Base-by-base conservation (phyloP, 2,888 invertebrate species). In the Cataglyphis altisquamis region DNA sequence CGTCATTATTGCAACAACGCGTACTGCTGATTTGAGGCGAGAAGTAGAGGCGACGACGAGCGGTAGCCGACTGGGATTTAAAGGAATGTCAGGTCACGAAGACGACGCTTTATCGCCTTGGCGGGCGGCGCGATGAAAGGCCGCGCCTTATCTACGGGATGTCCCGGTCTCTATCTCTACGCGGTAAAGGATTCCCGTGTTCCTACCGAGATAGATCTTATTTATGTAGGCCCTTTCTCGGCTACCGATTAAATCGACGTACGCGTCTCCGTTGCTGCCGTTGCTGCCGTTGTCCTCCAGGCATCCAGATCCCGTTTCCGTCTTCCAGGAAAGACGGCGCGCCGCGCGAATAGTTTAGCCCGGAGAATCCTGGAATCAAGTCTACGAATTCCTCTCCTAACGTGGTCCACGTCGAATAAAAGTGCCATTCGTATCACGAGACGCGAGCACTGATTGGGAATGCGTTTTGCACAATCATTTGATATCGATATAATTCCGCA, bases 171-270 rank as follows among this genome's bases (percentile, higher is more conserved):
- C 92, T 94, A 93, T 93, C 93, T 93, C 93, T 92, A 89, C 89
- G 89, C 90, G 92, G 91, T 93, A 94, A 94, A 94, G 94, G 94
- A 94, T 95, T 94, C 94, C 90, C 94, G 92, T 94, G 94, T 94
- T 94, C 88, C 91, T 87, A 90, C 87, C 90, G 84, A 92, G 92
- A 93, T 93, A 93, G 93, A 94, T 94, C 94, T 94, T 94, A 94
- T 94, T 94, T 94, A 94, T 94, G 94, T 90, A 91, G 88, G 88
- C 92, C 91, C 90, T 90, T 91, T 91, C 89, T 85, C 88, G 87
- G 93, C 93, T 93, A 93, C 93, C 94, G 94, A 94, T 94, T 92
- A 93, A 93, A 93, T 94, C 92, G 92, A 92, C 88, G 90, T 86
- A 86, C 86, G 86, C 81, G 81, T 84, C 25, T 55, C 64, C 4